These are phyloP conservation scores for Tiphia femorata DNA, from an alignment of 2,888 invertebrate species.

Conservation along the genomic window DNA sequence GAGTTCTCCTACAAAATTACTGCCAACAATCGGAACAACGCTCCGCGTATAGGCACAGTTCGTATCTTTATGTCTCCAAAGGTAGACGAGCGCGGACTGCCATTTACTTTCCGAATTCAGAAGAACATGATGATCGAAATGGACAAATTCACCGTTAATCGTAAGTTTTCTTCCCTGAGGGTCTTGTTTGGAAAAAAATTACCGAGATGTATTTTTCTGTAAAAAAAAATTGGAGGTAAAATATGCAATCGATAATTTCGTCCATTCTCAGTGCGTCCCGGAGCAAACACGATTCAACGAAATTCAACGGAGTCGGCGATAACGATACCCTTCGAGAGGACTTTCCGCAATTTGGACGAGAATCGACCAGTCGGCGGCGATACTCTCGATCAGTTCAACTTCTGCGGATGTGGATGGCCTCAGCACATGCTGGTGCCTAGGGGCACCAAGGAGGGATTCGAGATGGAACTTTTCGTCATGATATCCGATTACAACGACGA, in stretches of 20 bases:
- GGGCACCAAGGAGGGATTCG: slow-evolving; percentile 77
- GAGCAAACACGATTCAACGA: slow-evolving; percentile 77
- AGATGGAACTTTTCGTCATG: slow-evolving; percentile 82
- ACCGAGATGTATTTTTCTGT: not conserved
- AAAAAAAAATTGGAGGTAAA: not conserved
- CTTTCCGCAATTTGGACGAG: slow-evolving; percentile 79
- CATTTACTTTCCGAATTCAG: slow-evolving; percentile 76
- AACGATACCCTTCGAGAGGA: slow-evolving; percentile 86
- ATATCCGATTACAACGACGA: slow-evolving; percentile 81
- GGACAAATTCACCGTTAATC: slow-evolving; percentile 77
- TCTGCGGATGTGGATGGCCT: slow-evolving; percentile 92
- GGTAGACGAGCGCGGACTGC: slow-evolving; percentile 76
- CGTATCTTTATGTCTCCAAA: slow-evolving; percentile 80
- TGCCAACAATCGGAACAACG: slow-evolving; percentile 73
- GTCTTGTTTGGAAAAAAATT: not conserved
- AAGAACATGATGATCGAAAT: slow-evolving; percentile 78
- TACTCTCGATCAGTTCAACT: slow-evolving; percentile 75
- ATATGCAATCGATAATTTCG: slow-evolving; percentile 22
- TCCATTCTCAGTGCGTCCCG: slow-evolving; percentile 74
- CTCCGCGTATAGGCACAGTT: slow-evolving; percentile 74
- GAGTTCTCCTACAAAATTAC: slow-evolving; percentile 77
- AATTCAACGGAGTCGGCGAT: slow-evolving; percentile 81
- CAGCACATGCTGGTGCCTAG: slow-evolving; percentile 84
- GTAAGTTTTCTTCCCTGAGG: slow-evolving; percentile 70
- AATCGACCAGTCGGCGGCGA: slow-evolving; percentile 74